Evolutionary conservation across 2,113 vertebrate genomes (phyloP).

Genomic region (Saccopteryx leptura): DNA sequence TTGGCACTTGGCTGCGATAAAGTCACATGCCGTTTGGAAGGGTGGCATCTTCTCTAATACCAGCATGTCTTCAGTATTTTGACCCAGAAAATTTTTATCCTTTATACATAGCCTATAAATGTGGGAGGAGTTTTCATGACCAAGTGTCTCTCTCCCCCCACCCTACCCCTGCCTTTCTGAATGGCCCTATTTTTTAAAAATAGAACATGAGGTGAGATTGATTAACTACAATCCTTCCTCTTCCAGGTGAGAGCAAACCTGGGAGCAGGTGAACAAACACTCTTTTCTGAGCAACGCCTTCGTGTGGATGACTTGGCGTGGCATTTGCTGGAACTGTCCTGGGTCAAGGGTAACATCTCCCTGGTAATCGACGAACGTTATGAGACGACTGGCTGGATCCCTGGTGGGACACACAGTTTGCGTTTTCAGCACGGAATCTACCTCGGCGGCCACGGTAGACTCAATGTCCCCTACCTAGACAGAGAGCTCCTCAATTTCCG

Average conservation of each 20-base stretch:
- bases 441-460: conserved; percentile 90
- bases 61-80: background rate
- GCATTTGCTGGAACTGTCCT: conserved; percentile 91
- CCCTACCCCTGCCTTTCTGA: background rate
- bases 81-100: background rate
- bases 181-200: background rate
- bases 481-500: conserved; percentile 87
- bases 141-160: background rate
- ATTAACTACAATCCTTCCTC: conserved; percentile 73
- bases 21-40: background rate
- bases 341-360: conserved; percentile 85
- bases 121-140: background rate
- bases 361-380: conserved; percentile 91
- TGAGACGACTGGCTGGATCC: conserved; percentile 85
- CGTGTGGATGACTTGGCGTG: conserved; percentile 93
- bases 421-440: conserved; percentile 90
- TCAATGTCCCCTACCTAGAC: conserved; percentile 89
- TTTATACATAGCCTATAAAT: background rate
- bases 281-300: conserved; percentile 89
- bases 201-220: background rate
- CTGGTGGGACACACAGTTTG: conserved; percentile 85
- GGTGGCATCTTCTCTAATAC: background rate
- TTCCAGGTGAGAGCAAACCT: conserved; percentile 92
- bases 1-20: background rate
- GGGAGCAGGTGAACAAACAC: conserved; percentile 88